phyloP scores from a whole-genome alignment of 2,888 invertebrate genomes.

The Cryptops parisi region DNA sequence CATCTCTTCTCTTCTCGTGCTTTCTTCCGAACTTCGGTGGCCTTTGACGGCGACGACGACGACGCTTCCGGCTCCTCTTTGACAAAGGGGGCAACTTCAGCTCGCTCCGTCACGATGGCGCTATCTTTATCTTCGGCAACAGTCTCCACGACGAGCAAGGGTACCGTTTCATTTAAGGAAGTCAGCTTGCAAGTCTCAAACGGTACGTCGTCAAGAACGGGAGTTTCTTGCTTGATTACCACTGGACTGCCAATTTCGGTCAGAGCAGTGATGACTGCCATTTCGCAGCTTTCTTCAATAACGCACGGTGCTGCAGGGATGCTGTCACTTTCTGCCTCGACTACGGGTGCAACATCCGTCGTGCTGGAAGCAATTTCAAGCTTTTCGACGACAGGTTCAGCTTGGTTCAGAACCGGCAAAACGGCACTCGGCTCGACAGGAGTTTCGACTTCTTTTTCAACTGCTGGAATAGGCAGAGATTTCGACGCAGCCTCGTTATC shows the following conservation, averaged over 20 bases:
- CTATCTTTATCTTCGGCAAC: not conserved
- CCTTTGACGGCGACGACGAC: not conserved
- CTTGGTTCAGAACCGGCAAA: no score
- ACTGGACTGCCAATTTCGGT: not conserved
- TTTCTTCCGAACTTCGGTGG: not conserved
- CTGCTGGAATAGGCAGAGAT: not conserved
- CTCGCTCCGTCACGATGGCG: not conserved
- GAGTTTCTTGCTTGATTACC: not conserved
- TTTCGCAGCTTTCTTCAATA: not conserved
- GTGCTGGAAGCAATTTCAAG: not conserved
- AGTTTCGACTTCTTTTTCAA: not conserved
- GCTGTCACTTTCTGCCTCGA: not conserved
- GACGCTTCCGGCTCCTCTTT: not conserved
- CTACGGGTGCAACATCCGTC: not conserved
- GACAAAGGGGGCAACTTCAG: no score
- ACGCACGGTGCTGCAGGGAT: not conserved
- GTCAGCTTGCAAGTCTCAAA: not conserved
- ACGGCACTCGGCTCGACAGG: no score
- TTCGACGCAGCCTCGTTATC: not conserved
- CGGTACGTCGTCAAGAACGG: not conserved
- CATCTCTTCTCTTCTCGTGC: constrained; percentile 4
- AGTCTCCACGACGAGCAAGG: not conserved
- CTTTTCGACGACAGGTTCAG: no score
- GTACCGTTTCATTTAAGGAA: not conserved
- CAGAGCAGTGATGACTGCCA: not conserved